Conservation (phyloP, 2,888 invertebrate genomes). For the Cheilosia pagana region DNA sequence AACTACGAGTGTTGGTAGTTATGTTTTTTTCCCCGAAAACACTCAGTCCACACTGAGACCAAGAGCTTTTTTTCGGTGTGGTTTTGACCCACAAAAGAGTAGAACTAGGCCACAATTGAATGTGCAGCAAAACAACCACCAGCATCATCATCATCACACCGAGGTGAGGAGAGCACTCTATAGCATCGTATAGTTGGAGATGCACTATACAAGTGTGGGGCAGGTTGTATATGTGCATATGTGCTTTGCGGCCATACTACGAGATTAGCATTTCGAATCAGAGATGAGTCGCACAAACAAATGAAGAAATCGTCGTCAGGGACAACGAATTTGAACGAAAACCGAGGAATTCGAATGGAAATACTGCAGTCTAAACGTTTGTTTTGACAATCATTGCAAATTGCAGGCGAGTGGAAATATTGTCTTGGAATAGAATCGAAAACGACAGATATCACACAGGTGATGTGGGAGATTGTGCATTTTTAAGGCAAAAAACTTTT, state of each 20-base stretch:
- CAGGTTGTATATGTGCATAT: neutral
- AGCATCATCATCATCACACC: neutral
- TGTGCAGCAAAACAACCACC: slow-evolving; percentile 27
- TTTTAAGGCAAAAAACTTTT: neutral
- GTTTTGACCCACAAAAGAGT: slow-evolving; percentile 63
- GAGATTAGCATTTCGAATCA: slow-evolving; percentile 20
- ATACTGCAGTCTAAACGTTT: slow-evolving; percentile 7
- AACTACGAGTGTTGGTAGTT: no score
- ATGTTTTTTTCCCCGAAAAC: no score
- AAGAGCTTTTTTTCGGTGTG: slow-evolving; percentile 25
- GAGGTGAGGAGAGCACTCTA: slow-evolving; percentile 1
- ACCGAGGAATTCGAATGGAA: neutral
- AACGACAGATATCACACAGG: slow-evolving; percentile 2
- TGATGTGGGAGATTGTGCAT: slow-evolving; percentile 13
- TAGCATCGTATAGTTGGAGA: neutral
- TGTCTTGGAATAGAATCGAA: neutral
- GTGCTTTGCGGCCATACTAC: slow-evolving; percentile 1
- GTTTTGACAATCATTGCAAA: slow-evolving; percentile 17
- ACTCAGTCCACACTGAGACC: neutral
- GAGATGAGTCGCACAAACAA: slow-evolving; percentile 15
- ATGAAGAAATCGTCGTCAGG: slow-evolving; percentile 13
- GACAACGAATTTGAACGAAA: slow-evolving; percentile 2
- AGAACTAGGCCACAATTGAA: slow-evolving; percentile 58
- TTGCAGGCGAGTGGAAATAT: neutral
- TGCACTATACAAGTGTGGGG: slow-evolving; percentile 6